Conservation (phyloP, 2,113 vertebrate genomes). For the Chitala chitala region DNA sequence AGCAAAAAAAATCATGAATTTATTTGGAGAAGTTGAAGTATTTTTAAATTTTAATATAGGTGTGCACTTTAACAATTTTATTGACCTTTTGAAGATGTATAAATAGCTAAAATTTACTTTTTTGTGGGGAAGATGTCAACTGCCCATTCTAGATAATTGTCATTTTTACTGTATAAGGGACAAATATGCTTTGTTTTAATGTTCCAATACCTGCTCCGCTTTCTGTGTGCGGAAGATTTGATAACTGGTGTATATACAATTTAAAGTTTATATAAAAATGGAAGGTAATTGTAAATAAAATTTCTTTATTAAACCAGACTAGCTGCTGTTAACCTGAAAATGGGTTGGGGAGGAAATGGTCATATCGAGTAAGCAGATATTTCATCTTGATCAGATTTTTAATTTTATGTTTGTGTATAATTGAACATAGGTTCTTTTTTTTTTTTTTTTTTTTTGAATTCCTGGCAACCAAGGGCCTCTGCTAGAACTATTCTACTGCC, state of each 20-base stretch:
- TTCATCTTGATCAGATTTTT: too few relatives aligned
- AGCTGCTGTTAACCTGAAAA: slow-evolving; percentile 1
- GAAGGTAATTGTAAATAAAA: slow-evolving; percentile 44
- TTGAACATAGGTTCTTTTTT: not conserved
- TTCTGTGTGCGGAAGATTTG: slow-evolving; percentile 26
- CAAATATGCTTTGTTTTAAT: slow-evolving; percentile 31
- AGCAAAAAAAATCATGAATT: slow-evolving; percentile 14
- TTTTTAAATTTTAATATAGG: slow-evolving; percentile 13
- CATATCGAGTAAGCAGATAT: too few relatives aligned
- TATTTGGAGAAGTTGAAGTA: not conserved
- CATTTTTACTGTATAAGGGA: slow-evolving; percentile 34
- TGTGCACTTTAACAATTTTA: slow-evolving; percentile 26
- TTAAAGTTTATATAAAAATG: slow-evolving; percentile 28
- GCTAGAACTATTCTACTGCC: too few relatives aligned
- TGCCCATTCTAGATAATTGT: slow-evolving; percentile 8
- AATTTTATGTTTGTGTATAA: not conserved
- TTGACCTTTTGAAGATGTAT: too few relatives aligned
- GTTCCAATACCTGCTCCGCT: not conserved
- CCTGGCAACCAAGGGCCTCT: not conserved
- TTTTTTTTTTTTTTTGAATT: not conserved
- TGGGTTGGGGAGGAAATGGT: too few relatives aligned
- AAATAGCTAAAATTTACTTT: not conserved
- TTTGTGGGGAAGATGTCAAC: slow-evolving; percentile 1
- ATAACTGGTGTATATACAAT: slow-evolving; percentile 32
- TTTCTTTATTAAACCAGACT: slow-evolving; percentile 31